These are phyloP conservation scores for Isoperla grammatica DNA, from an alignment of 2,888 invertebrate species.

Conservation along the genomic window DNA sequence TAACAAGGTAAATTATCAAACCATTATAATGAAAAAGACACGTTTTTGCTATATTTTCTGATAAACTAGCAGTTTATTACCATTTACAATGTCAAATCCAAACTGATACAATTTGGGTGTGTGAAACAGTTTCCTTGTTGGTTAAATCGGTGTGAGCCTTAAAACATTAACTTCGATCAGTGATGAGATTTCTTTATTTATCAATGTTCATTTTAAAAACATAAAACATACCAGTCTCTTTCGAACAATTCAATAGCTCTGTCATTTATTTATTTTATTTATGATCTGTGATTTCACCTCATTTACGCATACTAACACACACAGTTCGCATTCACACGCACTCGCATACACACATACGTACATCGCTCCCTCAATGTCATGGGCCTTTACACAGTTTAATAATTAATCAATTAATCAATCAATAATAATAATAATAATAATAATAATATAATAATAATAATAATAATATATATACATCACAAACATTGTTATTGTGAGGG, in stretches of 20 bases:
- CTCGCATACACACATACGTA: slow-evolving; percentile 21
- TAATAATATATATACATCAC: slow-evolving; percentile 32
- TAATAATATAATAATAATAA: slow-evolving; percentile 30
- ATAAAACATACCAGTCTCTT: slow-evolving; percentile 33
- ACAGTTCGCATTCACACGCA: slow-evolving; percentile 19
- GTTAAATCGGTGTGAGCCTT: slow-evolving; percentile 30
- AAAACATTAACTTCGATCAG: slow-evolving; percentile 26
- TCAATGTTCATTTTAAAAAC: slow-evolving; percentile 26
- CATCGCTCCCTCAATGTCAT: slow-evolving; percentile 31
- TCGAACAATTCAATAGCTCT: slow-evolving; percentile 28
- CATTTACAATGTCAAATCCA: slow-evolving; percentile 37
- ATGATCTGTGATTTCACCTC: slow-evolving; percentile 24
- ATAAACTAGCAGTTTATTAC: slow-evolving; percentile 38
- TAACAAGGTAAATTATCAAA: no score
- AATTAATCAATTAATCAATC: slow-evolving; percentile 26
- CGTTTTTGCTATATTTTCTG: slow-evolving; percentile 30
- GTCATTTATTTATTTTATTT: no score
- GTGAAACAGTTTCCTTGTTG: slow-evolving; percentile 28
- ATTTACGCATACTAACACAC: slow-evolving; percentile 15
- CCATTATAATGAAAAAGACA: no score
- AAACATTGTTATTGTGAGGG: slow-evolving; percentile 26
- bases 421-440: slow-evolving; percentile 29
- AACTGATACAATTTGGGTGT: slow-evolving; percentile 36
- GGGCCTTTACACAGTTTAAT: slow-evolving; percentile 28
- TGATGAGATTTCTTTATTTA: slow-evolving; percentile 24